Base-by-base conservation (phyloP, 2,113 vertebrate genomes). In the Pachycephala philippinensis region DNA sequence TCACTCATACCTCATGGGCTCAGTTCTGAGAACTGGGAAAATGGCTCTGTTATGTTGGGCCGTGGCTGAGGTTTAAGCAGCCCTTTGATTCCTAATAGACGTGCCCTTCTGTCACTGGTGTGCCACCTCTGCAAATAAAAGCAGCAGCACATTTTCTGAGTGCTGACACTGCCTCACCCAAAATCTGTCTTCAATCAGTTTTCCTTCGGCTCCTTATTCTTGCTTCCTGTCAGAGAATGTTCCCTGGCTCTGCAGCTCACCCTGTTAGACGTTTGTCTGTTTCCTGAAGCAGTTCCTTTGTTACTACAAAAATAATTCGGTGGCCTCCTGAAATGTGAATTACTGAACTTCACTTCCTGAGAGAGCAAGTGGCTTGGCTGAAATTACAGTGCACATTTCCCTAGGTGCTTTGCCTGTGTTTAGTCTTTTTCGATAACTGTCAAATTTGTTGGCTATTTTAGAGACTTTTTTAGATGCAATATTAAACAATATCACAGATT, bases 251-350 rank as follows among this genome's bases (percentile, higher is more conserved):
- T 59, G 3, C 22, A 47, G 85, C 83, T 94, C 64, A 49, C 52
- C 39, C 50, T 80, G 78, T 52, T 50, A 52, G 52, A 60, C 1
- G 1, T 84, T 61, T 61, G 37, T 81, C 65, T 84, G 90, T 90
- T 95, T 95, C 88, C 90, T 89, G 83, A 87, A 95, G 72, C 88
- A 56, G 26, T 87, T 93, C 72, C 61, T 95, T 81, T 95, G 57
- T 49, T 82, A 49, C 63, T 87, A 22, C 30, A 65, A 50, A 94
- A 97, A 84, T 24, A 71, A 90, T 79, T 84, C 33, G 24, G 35
- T 95, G 77, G 74, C 52, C 87, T 92, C 42, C 77, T 89, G 84
- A 84, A 88, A 82, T 42, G 66, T 60, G 87, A 79, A 42, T 92
- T 92, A 88, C 61, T 92, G 81, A 87, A 72, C 84, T 76, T 95